Conservation (phyloP, 1,140 invertebrate genomes). For the Brachionus sp. region DNA sequence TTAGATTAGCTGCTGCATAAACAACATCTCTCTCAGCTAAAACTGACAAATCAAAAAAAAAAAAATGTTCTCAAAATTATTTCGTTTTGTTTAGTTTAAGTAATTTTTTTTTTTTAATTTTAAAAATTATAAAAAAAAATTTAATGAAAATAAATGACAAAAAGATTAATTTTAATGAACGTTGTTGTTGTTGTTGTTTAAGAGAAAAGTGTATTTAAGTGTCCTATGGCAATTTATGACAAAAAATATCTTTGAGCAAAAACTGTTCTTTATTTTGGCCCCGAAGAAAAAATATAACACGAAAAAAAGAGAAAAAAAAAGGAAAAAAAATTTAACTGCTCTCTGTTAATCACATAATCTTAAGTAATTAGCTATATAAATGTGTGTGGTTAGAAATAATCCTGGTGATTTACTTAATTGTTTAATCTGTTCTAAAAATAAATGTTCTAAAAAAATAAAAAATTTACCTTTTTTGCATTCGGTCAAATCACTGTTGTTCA, state of each 20-base stretch:
- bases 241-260: too few relatives aligned
- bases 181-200: too few relatives aligned
- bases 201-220: too few relatives aligned
- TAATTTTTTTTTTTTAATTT: too few relatives aligned
- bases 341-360: background rate
- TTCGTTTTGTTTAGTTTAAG: too few relatives aligned
- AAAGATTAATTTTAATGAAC: too few relatives aligned
- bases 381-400: too few relatives aligned
- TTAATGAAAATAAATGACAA: background rate
- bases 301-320: background rate
- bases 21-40: too few relatives aligned
- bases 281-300: background rate
- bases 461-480: slow-evolving; percentile 17
- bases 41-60: background rate
- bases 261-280: too few relatives aligned
- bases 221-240: too few relatives aligned
- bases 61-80: too few relatives aligned
- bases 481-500: slow-evolving; percentile 28
- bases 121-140: too few relatives aligned
- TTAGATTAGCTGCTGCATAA: background rate
- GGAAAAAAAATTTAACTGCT: background rate
- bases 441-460: background rate
- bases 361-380: background rate
- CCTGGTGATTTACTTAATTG: background rate
- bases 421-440: background rate